phyloP scores from a whole-genome alignment of 2,113 vertebrate species.

The Sceloporus undulatus region DNA sequence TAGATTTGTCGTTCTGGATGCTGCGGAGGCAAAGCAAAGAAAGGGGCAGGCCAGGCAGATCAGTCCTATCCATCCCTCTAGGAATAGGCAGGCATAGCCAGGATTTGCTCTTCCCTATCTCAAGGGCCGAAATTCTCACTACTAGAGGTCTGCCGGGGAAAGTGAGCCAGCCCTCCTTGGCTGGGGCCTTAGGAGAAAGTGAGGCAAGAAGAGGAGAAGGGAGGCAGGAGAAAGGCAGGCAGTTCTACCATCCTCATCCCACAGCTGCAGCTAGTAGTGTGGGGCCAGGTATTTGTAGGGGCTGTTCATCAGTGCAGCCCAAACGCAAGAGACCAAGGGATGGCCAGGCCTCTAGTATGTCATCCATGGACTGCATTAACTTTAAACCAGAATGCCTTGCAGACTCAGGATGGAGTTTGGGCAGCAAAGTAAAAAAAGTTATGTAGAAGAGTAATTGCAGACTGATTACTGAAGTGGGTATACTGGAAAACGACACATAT shows the following conservation, averaged over 20 bases:
- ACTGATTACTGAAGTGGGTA: slow-evolving; percentile 36
- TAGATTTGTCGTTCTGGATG: slow-evolving; percentile 32
- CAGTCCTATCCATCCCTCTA: background rate
- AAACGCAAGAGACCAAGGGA: background rate
- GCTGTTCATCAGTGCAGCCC: background rate
- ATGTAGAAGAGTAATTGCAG: background rate
- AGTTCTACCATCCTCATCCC: background rate
- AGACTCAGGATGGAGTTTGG: slow-evolving; percentile 2
- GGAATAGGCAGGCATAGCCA: background rate
- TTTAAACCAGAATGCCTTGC: slow-evolving; percentile 47
- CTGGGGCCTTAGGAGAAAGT: background rate
- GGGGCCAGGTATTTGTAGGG: background rate
- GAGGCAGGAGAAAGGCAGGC: background rate
- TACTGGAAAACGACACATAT: slow-evolving; percentile 36
- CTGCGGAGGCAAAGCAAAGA: slow-evolving; percentile 40
- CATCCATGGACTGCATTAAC: slow-evolving; percentile 68
- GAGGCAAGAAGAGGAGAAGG: background rate
- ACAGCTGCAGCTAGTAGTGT: background rate
- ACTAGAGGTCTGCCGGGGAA: background rate
- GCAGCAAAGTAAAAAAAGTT: background rate
- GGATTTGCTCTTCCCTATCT: slow-evolving; percentile 19
- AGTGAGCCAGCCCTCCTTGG: background rate
- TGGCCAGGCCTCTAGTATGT: slow-evolving; percentile 19
- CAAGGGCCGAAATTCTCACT: background rate
- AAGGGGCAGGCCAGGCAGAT: slow-evolving; percentile 56